Conservation (phyloP, 1,140 invertebrate species). For the Sycophaga agraensis region DNA sequence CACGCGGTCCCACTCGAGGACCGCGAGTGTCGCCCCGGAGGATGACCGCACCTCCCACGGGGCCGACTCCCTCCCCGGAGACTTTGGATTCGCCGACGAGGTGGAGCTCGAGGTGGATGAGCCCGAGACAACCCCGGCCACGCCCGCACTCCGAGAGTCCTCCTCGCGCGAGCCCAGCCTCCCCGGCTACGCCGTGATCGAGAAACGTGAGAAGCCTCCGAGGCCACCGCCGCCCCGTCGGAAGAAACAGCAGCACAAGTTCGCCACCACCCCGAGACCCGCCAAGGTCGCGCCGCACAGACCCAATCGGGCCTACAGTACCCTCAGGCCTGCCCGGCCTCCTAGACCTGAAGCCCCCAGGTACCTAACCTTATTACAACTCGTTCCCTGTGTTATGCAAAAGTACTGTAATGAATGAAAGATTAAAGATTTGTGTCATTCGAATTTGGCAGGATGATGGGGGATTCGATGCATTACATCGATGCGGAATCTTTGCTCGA, state of each 20-base stretch:
- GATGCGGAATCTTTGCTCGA: slow-evolving; percentile 57
- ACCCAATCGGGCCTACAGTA: slow-evolving; percentile 69
- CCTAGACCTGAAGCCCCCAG: no score
- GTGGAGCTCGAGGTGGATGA: no score
- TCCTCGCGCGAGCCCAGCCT: slow-evolving; percentile 37
- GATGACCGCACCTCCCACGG: slow-evolving; percentile 71
- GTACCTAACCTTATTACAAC: no score
- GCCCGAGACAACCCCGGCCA: no score
- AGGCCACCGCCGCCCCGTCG: slow-evolving; percentile 62
- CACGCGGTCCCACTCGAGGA: slow-evolving; percentile 59
- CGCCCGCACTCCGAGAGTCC: slow-evolving; percentile 31
- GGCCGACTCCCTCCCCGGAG: slow-evolving; percentile 64
- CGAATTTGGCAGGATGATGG: not conserved
- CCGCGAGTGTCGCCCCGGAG: slow-evolving; percentile 63
- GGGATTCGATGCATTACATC: slow-evolving; percentile 61
- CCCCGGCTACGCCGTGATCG: slow-evolving; percentile 69
- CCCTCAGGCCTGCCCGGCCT: slow-evolving; percentile 59
- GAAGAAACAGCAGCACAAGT: slow-evolving; percentile 60
- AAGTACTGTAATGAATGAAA: no score
- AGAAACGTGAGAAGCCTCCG: slow-evolving; percentile 62
- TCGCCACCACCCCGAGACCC: slow-evolving; percentile 48
- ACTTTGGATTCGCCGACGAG: slow-evolving; percentile 40
- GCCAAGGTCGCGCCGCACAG: slow-evolving; percentile 47
- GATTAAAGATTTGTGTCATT: no score
- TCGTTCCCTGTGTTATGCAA: no score